Evolutionary conservation across 2,113 vertebrate genomes (phyloP).

Genomic region (Rafetus swinhoei): DNA sequence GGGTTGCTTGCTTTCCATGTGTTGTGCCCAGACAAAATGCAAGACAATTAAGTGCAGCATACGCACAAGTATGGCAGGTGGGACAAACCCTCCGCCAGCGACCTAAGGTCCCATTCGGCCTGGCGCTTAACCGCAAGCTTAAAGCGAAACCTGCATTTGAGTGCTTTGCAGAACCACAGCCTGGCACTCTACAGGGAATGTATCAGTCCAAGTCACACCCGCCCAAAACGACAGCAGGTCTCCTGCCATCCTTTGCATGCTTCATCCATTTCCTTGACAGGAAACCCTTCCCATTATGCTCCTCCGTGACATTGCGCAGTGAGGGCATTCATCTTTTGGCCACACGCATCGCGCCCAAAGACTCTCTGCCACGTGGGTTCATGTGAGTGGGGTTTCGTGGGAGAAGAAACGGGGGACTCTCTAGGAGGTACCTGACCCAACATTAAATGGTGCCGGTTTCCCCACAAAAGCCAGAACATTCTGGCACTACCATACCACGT

Average conservation of each 20-base stretch:
- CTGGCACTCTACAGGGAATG: neutral
- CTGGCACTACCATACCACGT: rapidly evolving
- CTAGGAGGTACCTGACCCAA: neutral
- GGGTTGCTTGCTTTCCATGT: neutral
- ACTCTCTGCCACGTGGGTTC: neutral
- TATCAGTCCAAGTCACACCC: neutral
- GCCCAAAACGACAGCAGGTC: too few relatives aligned
- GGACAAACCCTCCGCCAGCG: neutral
- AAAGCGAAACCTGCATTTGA: neutral
- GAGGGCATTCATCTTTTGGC: neutral
- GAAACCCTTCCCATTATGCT: neutral
- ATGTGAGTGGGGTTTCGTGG: rapidly evolving
- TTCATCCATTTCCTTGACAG: neutral
- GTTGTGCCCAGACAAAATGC: neutral
- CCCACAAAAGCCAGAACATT: neutral
- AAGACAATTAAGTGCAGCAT: rapidly evolving
- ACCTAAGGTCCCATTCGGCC: neutral
- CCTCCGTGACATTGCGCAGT: neutral
- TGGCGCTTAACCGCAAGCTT: neutral
- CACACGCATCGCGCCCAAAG: neutral
- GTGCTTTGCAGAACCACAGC: neutral
- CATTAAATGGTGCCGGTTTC: rapidly evolving
- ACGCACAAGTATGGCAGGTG: neutral
- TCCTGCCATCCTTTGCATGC: neutral
- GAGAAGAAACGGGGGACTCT: conserved; percentile 4